A percentile compares a stretch with the other conserved stretches of the same genome.
These are phyloP conservation scores for Squalus acanthias DNA, from an alignment of 2,797 vertebrate species.

Conservation along the genomic window DNA sequence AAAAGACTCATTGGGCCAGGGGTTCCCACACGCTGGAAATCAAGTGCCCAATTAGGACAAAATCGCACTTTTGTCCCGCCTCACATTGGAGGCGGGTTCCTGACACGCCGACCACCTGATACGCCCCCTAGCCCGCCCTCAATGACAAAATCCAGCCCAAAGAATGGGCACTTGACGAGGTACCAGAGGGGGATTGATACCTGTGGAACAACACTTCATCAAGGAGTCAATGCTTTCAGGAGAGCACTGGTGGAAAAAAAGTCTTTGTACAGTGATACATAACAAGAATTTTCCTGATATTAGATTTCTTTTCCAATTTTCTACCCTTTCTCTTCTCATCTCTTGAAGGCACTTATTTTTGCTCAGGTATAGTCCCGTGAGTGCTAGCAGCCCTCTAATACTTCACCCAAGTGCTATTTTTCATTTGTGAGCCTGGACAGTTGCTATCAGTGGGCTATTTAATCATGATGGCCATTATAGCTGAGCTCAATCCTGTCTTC, in stretches of 20 bases:
- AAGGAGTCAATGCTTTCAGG: neutral
- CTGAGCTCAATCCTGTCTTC: neutral
- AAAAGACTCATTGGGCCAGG: too few relatives aligned
- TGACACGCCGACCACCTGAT: too few relatives aligned
- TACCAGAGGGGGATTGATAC: neutral
- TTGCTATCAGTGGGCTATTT: neutral
- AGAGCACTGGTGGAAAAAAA: neutral
- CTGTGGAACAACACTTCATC: neutral
- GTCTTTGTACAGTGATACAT: conserved; percentile 9
- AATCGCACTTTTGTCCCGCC: too few relatives aligned
- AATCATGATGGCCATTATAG: neutral
- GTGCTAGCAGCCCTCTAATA: neutral
- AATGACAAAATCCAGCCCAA: too few relatives aligned
- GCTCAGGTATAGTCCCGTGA: neutral
- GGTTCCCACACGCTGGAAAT: too few relatives aligned
- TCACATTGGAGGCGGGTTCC: too few relatives aligned
- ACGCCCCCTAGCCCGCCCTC: too few relatives aligned
- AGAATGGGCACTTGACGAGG: neutral
- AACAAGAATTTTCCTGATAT: neutral
- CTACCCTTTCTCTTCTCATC: neutral
- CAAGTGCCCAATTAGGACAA: too few relatives aligned
- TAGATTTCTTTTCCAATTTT: neutral
- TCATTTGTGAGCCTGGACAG: neutral
- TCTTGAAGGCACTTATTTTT: neutral
- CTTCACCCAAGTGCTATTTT: neutral